Evolutionary conservation across 30 jellyfish, hydroid and myxozoan species (phyloP), one percentile per base, ranked within the genome.

Genomic region (Chrysaora quinquecirrha): DNA sequence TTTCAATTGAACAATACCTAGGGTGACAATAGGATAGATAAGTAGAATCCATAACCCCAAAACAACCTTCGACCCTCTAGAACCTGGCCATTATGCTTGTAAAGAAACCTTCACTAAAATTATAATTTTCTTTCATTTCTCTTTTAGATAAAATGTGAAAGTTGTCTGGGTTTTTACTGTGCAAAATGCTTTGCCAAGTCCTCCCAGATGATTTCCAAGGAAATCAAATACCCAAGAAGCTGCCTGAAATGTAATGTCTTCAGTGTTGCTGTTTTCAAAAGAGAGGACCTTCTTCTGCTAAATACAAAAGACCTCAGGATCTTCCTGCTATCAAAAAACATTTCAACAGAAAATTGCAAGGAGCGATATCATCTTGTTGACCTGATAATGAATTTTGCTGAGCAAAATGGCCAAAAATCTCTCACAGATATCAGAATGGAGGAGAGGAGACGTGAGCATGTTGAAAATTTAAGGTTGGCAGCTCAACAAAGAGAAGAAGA

Each of bases 351-450:
- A 33, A 22, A 77, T 77, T 95, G 99, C 95, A 88, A 70, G 35
- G 99, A 95, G 58, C 88, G 81, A 46, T 88, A 64, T 34, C 96
- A 95, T 48, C 73, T 95, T 20, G 89, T 95, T 1, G 99, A 95
- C 73, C 70, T 88, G 74, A 65, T 95, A 10, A 95, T 95, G 99
- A 87, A 88, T 69, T 95, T 88, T 79, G 99, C 99, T 29, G 97
- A 87, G 75, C 28, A 71, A 29, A 65, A 80, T 82, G 97, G 97
- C 18, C 88, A 66, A 60, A 80, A 69, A 60, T 86, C 94, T 25
- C 58, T 83, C 16, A 64, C 93, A 0, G 99, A 88, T 56, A 62
- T 89, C 9, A 96, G 89, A 62, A 25, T 61, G 38, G 99, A 95
- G 43, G 73, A 67, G 34, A 28, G 23, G 29, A 91, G 86, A 34